Evolutionary conservation across 2,797 vertebrate species (phyloP), one percentile per base, ranked within the genome.

Genomic region (Trachops cirrhosus): DNA sequence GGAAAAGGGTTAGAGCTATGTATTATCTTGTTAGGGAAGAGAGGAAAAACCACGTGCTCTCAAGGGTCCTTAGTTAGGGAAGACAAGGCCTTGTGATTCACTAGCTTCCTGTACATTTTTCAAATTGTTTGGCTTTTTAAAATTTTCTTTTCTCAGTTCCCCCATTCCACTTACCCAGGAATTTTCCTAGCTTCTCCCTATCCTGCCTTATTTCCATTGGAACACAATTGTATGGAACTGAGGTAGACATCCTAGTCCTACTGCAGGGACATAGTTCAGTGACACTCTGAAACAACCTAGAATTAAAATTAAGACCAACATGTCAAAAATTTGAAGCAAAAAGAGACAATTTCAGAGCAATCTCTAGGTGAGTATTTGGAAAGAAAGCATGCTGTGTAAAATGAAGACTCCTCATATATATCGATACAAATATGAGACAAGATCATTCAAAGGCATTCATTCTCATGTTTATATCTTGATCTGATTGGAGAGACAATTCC

Each of bases 161-260:
- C 57, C 26, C 57, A 62, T 62, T 29, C 57, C 26, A 12, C 26
- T 12, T 62, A 32, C 26, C 26, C 57, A 62, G 26, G 57, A 62
- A 62, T 62, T 62, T 32, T 57, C 26, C 9, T 62, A 14, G 57
- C 26, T 62, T 32, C 26, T 62, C 26, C 24, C 26, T 32, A 32
- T 32, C 11, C 26, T 62, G 26, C 57, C 11, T 62, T 11, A 62
- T 29, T 62, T 62, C 57, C 26, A 32, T 99, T 0, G 99, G 99
- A 50, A 99, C 99, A 0, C 99, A 99, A 50, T 99, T 99, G 46
- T 99, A 99, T 0, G 99, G 99, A 98, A 99, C 99, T 90, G 99
- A 98, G 9, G 99, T 32, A 97, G 99, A 99, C 98, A 99, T 99
- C 99, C 99, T 96, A 99, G 98, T 59, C 99, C 99, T 3, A 99